Conservation (phyloP, 1,140 invertebrate genomes). For the Lamellibrachia luymesi region DNA sequence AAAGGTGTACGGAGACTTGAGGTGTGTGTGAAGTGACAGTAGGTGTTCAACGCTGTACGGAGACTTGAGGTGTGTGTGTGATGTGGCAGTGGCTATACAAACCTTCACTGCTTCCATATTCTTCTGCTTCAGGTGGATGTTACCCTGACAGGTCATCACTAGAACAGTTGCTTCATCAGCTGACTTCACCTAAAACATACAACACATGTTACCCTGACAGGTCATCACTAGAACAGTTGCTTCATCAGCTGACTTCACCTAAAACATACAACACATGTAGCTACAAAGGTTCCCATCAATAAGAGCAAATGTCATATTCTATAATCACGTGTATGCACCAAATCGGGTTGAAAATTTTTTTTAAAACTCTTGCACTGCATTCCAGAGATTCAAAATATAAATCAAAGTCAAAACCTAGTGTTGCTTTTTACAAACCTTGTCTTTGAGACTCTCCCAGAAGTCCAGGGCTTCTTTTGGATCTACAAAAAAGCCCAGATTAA, state of each 20-base stretch:
- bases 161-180: slow-evolving; percentile 83
- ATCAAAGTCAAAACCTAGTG: not conserved
- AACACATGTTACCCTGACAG: slow-evolving; percentile 83
- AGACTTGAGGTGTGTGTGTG: not conserved
- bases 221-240: slow-evolving; percentile 82
- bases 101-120: slow-evolving; percentile 79
- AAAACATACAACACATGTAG: slow-evolving; percentile 60
- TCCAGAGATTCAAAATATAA: not conserved
- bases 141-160: slow-evolving; percentile 80
- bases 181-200: slow-evolving; percentile 66
- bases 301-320: too few species aligned
- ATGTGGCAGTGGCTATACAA: slow-evolving; percentile 11
- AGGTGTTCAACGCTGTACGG: too few species aligned
- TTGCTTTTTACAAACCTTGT: slow-evolving; percentile 63
- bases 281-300: too few species aligned
- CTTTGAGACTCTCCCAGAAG: slow-evolving; percentile 82
- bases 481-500: slow-evolving; percentile 40
- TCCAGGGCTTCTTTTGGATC: slow-evolving; percentile 79
- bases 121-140: slow-evolving; percentile 79
- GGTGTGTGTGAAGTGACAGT: too few species aligned
- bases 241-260: slow-evolving; percentile 79
- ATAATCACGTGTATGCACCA: too few species aligned
- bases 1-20: too few species aligned
- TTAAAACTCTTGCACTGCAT: not conserved
- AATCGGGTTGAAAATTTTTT: too few species aligned